Conservation (phyloP, 1,140 invertebrate genomes). For the Drosophila pandora region DNA sequence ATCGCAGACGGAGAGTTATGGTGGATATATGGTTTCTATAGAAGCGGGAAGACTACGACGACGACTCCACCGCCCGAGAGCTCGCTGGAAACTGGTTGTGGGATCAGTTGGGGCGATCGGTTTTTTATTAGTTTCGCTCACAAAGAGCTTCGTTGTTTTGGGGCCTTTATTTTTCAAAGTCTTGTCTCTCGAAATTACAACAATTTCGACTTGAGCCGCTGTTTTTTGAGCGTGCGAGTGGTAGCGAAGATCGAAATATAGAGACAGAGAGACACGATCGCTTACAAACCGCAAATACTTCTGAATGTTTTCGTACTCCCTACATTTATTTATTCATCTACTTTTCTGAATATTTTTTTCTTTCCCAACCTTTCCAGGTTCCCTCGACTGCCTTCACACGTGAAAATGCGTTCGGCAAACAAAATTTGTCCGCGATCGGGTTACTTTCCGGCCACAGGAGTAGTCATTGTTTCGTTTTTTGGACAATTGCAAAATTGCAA, state of each 20-base stretch:
- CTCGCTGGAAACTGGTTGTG: slow-evolving; percentile 71
- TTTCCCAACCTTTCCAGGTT: not conserved
- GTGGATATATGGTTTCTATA: slow-evolving; percentile 2
- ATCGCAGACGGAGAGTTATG: not conserved
- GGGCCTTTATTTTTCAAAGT: slow-evolving; percentile 21
- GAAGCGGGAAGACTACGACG: slow-evolving; percentile 1
- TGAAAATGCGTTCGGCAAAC: slow-evolving; percentile 68
- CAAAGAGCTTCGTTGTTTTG: slow-evolving; percentile 75
- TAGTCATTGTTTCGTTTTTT: slow-evolving; percentile 44
- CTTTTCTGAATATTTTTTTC: slow-evolving; percentile 22
- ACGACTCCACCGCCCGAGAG: slow-evolving; percentile 60
- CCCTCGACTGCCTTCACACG: slow-evolving; percentile 15
- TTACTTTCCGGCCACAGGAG: slow-evolving; percentile 41
- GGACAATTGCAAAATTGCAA: not conserved
- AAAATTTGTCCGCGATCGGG: slow-evolving; percentile 31
- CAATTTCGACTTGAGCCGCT: slow-evolving; percentile 27
- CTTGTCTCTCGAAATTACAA: slow-evolving; percentile 56
- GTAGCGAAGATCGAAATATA: slow-evolving; percentile 19
- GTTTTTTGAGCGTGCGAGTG: slow-evolving; percentile 26
- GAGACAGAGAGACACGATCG: slow-evolving; percentile 10
- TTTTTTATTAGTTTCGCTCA: slow-evolving; percentile 81
- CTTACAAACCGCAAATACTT: slow-evolving; percentile 75
- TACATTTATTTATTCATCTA: slow-evolving; percentile 30
- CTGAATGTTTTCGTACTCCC: slow-evolving; percentile 52
- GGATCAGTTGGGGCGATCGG: slow-evolving; percentile 69